Percentiles rank a stretch among this genome's conserved stretches.
These are phyloP conservation scores for Griposia aprilina DNA, from an alignment of 2,888 invertebrate species.

Conservation along the genomic window DNA sequence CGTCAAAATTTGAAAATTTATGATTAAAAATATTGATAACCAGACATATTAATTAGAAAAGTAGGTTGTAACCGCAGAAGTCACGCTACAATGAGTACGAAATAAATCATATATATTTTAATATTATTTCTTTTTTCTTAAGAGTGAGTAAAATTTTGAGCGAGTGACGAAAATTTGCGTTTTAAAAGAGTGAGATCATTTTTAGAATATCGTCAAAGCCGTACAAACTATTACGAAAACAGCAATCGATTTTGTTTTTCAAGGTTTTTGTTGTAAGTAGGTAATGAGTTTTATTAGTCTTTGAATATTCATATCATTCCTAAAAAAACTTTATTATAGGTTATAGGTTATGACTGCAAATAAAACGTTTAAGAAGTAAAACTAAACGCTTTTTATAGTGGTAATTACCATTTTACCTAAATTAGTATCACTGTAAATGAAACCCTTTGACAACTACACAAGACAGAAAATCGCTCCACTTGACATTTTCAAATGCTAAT, in stretches of 20 bases:
- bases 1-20: too few species aligned
- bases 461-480: background rate
- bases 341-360: slow-evolving; percentile 3
- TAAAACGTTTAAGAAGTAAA: slow-evolving; percentile 12
- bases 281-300: too few species aligned
- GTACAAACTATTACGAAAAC: background rate
- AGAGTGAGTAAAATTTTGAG: background rate
- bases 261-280: background rate
- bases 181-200: background rate
- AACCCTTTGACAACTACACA: background rate
- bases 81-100: background rate
- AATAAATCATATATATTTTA: background rate
- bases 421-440: background rate
- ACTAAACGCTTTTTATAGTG: slow-evolving; percentile 13
- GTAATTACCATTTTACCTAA: slow-evolving; percentile 3
- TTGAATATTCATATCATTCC: slow-evolving; percentile 15
- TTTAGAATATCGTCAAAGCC: background rate
- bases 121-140: background rate
- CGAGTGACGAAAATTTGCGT: background rate
- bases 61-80: too few species aligned
- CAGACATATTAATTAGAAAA: too few species aligned
- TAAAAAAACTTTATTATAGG: background rate
- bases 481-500: slow-evolving; percentile 12
- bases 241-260: background rate
- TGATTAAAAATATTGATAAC: too few species aligned